Percentiles rank a stretch among this genome's conserved stretches.
phyloP scores from a whole-genome alignment of 2,113 vertebrate genomes.

The Ceyx margarethae region DNA sequence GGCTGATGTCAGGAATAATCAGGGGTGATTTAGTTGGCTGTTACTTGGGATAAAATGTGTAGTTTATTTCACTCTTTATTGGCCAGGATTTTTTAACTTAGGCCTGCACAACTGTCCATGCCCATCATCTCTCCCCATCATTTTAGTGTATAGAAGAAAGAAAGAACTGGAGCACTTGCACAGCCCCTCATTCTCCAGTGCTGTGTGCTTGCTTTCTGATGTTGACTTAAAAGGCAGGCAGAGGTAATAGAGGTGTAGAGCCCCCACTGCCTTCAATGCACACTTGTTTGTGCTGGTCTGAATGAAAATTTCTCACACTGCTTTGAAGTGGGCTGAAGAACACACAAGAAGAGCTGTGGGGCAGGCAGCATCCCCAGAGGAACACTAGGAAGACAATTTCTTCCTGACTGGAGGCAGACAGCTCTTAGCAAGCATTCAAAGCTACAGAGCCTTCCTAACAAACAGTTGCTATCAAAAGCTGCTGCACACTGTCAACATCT shows the following conservation, averaged over 20 bases:
- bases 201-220: neutral
- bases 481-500: neutral
- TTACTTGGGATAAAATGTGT: neutral
- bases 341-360: neutral
- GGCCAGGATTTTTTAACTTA: neutral
- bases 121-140: rapidly evolving
- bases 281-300: neutral
- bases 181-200: rapidly evolving
- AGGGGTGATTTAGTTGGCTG: slow-evolving; percentile 18
- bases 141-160: neutral
- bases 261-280: neutral
- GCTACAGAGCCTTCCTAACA: neutral
- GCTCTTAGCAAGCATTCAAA: neutral
- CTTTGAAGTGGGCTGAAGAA: neutral
- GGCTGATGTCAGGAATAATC: slow-evolving; percentile 31
- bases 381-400: neutral
- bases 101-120: neutral
- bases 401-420: neutral
- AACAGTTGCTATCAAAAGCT: neutral
- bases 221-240: neutral
- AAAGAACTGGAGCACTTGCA: neutral
- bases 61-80: neutral
- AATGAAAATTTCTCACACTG: neutral
- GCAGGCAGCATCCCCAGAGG: neutral
- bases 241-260: neutral